A percentile compares a stretch with the other conserved stretches of the same genome.
Evolutionary conservation across 1,140 invertebrate genomes (phyloP).

Genomic region (Lanistes nyassanus): DNA sequence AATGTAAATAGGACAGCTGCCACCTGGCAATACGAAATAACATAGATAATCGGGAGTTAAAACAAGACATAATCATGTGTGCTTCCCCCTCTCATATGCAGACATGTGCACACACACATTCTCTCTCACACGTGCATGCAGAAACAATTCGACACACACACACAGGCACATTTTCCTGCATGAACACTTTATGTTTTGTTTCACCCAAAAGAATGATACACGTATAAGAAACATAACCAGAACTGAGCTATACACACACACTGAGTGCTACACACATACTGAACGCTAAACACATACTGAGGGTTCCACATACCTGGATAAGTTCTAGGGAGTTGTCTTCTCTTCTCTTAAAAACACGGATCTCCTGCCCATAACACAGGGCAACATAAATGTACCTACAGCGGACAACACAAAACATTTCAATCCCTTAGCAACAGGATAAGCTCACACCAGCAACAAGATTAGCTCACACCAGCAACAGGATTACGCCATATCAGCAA

Average conservation of each 20-base stretch:
- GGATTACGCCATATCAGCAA: neutral
- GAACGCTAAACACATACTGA: no score
- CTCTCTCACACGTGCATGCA: constrained; percentile 3
- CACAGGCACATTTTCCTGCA: neutral
- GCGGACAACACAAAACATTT: neutral
- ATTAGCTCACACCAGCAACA: neutral
- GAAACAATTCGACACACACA: constrained; percentile 11
- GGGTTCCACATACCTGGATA: constrained; percentile 25
- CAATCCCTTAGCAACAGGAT: neutral
- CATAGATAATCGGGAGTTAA: no score
- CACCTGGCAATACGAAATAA: no score
- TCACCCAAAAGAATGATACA: neutral
- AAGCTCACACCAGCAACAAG: neutral
- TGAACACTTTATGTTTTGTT: neutral
- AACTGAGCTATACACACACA: no score
- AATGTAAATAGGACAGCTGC: no score
- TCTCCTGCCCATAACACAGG: constrained; percentile 17
- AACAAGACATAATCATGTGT: no score
- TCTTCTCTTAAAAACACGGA: constrained; percentile 35
- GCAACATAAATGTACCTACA: constrained; percentile 38
- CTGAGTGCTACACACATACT: no score
- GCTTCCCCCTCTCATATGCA: no score
- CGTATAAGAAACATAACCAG: no score
- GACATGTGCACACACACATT: neutral
- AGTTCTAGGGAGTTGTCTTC: constrained; percentile 28